Base-by-base conservation (phyloP, 1,140 invertebrate genomes). In the Aradophagus sp. region DNA sequence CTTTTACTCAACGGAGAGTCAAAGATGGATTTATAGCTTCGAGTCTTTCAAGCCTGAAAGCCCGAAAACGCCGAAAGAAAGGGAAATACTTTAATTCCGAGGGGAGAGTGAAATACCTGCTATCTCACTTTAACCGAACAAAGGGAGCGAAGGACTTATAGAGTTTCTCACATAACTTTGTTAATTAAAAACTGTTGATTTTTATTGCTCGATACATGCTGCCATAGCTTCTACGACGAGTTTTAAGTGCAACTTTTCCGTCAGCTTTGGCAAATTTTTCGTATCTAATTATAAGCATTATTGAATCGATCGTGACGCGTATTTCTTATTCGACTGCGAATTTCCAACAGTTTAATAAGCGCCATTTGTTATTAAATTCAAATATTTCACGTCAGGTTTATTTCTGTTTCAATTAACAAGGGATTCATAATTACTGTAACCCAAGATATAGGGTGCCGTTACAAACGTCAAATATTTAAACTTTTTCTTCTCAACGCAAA, bases 141-240 rank as follows among this genome's bases (percentile, higher is more conserved):
- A 39, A 31, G 31, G 59, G 26, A 61, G 45, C 10, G 53, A 66
- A 77, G 78, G 75, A 80, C 79, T 82, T 82, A 74, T 74, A 80
- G 74, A 80, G 77, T 81, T 83, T 80, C 79, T 81, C 76, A 74
- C 75, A 77, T 81, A 84, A 84, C 82, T 84, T 84, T 84, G 84
- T 82, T 84, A 84, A 84, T 84, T 84, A 84, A 81, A 81, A 79
- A 76, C 71, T 78, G 77, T 83, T 83, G 79, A 77, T 81, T 76
- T 72, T 75, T 80, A 77, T 84, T 81, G 75, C 78, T 80, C 72
- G 76, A 82, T 81, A 83, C 77, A 79, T 50, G 68, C 7, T 32
- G 32, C 5, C 45, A 15, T 61, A 48, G 32, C 38, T 31, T 53
- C 32, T 20, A 20, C 34, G 56, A n/a, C n/a, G 14, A 45, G 27